Evolutionary conservation across 2,797 vertebrate genomes (phyloP), one percentile per base, ranked within the genome.

Genomic region (Urophycis tenuis): DNA sequence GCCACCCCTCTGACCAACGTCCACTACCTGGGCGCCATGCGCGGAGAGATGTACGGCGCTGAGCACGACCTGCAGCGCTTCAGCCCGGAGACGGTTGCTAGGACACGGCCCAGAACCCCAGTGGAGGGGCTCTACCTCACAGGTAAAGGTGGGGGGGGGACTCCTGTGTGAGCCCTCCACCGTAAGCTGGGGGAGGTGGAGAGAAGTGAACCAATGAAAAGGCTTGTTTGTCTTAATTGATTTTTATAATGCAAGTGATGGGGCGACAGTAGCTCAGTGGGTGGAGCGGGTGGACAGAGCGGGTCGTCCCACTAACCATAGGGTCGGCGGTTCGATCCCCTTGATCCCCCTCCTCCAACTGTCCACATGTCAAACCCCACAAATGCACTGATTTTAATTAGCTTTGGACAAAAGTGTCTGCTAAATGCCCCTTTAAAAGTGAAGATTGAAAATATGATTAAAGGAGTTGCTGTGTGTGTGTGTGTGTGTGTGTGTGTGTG

Each of bases 51-150:
- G 92, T 94, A 93, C 9, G 93, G 94, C 0, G 88, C 90, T 0
- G 93, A 95, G 75, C 94, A 95, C 74, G 90, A 95, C 81, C 39
- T 94, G 25, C 78, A 82, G 69, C 92, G 93, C 79, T 95, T 94
- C 86, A 82, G 9, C 25, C 91, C 92, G 0, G 89, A 91, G 19
- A 87, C 78, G 0, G 72, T 94, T 39, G 94, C 93, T 0, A 87
- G 84, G 72, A 91, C 89, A 3, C 81, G 94, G 30, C 84, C 94
- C 0, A 83, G 93, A 76, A 95, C 94, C 0, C 91, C 93, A 0
- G 75, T 95, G 1, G 83, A 76, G 0, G 94, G 93, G 53, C 93
- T 96, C 71, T 95, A 94, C 83, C 87, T 96, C 14, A 94, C 95
- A 72, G 95, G 95, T 95, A 72, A 84, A n/a, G n/a, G n/a, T n/a